Base-by-base conservation (phyloP, 2,113 vertebrate species). In the Himantopus leucocephalus region DNA sequence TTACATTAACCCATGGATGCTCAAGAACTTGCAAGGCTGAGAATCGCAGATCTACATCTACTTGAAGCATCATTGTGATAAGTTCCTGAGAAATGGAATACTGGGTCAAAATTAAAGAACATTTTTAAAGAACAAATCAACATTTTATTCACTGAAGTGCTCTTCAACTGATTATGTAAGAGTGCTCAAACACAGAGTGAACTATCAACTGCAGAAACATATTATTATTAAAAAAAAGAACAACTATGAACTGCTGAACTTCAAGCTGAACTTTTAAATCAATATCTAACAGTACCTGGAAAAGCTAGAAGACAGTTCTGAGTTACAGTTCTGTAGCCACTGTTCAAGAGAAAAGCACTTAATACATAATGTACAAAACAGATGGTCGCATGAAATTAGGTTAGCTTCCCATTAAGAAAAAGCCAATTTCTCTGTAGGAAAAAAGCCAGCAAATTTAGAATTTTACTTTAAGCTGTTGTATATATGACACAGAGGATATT, bases 1-100 rank as follows among this genome's bases (percentile, higher is more conserved):
- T 99, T 98, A 99, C 99, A 39, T 99, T 99, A 94, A 99, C 99
- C 99, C 99, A 99, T 34, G 99, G 98, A 68, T 99, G 99, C 74
- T 99, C 99, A 35, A 99, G 98, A 91, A 99, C 99, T 96, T 99
- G 99, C 82, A 98, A 87, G 18, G 99, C 99, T 45, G 99, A 99
- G 97, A 98, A 99, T 86, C 99, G 98, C 95, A 99, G 98, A 78
- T 99, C 99, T 39, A 98, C 98, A 64, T 99, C 98, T 74, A 99
- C 99, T 97, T 99, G 98, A 84, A 99, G 99, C 99, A 99, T 99
- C 97, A 98, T 98, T 64, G 98, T 98, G 91, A 99, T 99, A 93
- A 99, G 99, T 90, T 98, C 98, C 99, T 99, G 92, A n/a, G 81
- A 94, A 98, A 90, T 68, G 32, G 64, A 97, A 97, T 10, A 75